Evolutionary conservation across 2,113 vertebrate genomes (phyloP).

Genomic region (Pelodiscus sinensis): DNA sequence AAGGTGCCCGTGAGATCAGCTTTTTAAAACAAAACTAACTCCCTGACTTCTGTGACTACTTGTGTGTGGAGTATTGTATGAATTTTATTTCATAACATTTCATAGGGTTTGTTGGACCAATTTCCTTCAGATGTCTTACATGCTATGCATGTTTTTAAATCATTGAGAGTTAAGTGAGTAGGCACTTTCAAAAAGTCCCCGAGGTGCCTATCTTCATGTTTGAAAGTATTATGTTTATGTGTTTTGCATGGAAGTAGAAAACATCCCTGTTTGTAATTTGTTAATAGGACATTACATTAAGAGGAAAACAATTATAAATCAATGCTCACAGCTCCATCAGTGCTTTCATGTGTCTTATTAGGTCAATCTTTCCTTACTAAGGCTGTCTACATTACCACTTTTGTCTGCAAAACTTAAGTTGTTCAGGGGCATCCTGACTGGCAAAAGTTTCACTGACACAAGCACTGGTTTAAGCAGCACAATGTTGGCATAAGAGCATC

Average conservation of each 20-base stretch:
- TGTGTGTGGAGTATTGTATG: neutral
- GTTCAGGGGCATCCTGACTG: too few relatives aligned
- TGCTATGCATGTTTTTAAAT: neutral
- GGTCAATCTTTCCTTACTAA: neutral
- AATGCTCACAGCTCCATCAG: neutral
- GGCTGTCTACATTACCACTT: too few relatives aligned
- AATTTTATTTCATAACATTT: neutral
- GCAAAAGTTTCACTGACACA: too few relatives aligned
- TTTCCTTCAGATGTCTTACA: neutral
- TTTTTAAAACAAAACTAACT: neutral
- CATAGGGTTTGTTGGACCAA: neutral
- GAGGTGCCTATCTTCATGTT: neutral
- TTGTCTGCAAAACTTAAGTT: too few relatives aligned
- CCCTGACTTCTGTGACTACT: neutral
- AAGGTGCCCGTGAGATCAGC: accelerated
- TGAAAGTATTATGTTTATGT: too few relatives aligned
- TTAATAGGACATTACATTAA: neutral
- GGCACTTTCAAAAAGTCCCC: neutral
- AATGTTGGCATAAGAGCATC: too few relatives aligned
- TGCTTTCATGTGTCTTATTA: neutral
- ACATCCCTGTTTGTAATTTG: neutral
- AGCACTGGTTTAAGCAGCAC: too few relatives aligned
- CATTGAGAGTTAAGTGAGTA: neutral
- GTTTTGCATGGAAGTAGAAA: neutral
- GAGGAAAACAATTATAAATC: neutral